Conservation (phyloP, 2,113 vertebrate genomes). For the Dissostichus mawsoni region DNA sequence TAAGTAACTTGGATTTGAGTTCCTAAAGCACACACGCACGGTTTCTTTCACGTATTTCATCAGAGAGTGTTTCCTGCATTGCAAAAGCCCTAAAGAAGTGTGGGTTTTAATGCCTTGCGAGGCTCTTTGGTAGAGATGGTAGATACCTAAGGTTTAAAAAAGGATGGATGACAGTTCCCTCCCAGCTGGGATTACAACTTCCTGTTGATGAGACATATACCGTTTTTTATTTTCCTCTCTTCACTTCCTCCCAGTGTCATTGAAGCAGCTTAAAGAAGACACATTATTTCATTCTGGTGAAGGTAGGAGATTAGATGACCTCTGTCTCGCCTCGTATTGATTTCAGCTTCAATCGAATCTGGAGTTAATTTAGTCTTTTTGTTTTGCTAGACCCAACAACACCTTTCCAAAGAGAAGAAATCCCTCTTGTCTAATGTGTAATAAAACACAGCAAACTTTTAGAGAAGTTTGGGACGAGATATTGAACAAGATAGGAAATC, state of each 20-base stretch:
- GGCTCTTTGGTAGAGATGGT: not conserved
- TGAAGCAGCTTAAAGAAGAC: constrained; percentile 25
- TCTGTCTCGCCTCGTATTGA: constrained; percentile 23
- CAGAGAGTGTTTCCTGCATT: too few species aligned
- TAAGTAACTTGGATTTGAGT: not conserved
- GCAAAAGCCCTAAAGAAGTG: too few species aligned
- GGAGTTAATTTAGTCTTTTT: not conserved
- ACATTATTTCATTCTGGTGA: constrained; percentile 17
- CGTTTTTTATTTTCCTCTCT: not conserved
- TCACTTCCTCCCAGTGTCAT: not conserved
- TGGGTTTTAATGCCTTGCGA: constrained; percentile 16
- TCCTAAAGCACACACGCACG: not conserved
- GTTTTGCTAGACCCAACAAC: constrained; percentile 5
- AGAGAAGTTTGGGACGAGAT: not conserved
- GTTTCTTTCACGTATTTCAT: not conserved
- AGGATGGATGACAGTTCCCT: constrained; percentile 17
- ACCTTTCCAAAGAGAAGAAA: not conserved
- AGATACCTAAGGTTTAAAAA: too few species aligned
- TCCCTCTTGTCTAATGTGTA: not conserved
- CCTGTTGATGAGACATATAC: not conserved
- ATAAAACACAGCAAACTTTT: not conserved
- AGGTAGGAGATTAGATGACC: constrained; percentile 25
- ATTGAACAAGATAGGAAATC: not conserved
- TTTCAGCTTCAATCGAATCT: constrained; percentile 39
- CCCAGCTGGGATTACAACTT: constrained; percentile 27